phyloP scores from a whole-genome alignment of 1,140 invertebrate species.

The Lordiphosa stackelbergi region DNA sequence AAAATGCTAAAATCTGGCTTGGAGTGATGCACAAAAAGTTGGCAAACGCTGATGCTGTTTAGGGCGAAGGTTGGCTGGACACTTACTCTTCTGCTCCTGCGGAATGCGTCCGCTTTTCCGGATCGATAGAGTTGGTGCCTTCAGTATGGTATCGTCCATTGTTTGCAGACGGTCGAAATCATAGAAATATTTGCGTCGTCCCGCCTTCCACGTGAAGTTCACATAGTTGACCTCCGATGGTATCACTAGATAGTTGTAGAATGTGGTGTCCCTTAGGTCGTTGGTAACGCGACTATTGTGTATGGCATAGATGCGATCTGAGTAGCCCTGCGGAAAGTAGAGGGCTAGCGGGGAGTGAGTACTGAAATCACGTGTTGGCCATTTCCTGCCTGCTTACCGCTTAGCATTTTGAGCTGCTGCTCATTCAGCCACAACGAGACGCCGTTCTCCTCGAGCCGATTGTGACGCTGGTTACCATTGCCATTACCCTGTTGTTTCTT shows the following conservation, averaged over 20 bases:
- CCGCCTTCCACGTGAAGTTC: conserved; percentile 95
- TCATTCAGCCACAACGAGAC: conserved; percentile 92
- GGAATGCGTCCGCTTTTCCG: conserved; percentile 90
- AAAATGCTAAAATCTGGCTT: conserved; percentile 92
- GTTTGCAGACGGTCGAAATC: conserved; percentile 91
- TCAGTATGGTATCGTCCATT: conserved; percentile 88
- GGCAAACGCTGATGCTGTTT: conserved; percentile 1
- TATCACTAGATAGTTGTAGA: conserved; percentile 91
- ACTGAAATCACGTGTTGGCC: no score
- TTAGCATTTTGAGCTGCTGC: conserved; percentile 92
- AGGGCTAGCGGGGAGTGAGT: conserved; percentile 34
- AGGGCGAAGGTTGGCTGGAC: background rate
- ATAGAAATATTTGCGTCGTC: conserved; percentile 90
- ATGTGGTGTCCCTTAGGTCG: conserved; percentile 92
- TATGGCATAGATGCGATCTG: conserved; percentile 92
- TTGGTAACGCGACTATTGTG: conserved; percentile 89
- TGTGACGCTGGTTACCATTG: conserved; percentile 39
- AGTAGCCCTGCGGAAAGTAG: conserved; percentile 67
- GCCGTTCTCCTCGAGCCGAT: conserved; percentile 78
- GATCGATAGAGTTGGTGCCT: conserved; percentile 91
- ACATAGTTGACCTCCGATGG: conserved; percentile 93
- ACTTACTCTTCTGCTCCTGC: conserved; percentile 87
- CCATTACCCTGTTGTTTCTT: conserved; percentile 39
- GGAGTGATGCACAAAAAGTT: conserved; percentile 24
- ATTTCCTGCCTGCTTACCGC: conserved; percentile 80